Evolutionary conservation across 2,797 vertebrate species (phyloP), one percentile per base, ranked within the genome.

Genomic region (Alauda arvensis): DNA sequence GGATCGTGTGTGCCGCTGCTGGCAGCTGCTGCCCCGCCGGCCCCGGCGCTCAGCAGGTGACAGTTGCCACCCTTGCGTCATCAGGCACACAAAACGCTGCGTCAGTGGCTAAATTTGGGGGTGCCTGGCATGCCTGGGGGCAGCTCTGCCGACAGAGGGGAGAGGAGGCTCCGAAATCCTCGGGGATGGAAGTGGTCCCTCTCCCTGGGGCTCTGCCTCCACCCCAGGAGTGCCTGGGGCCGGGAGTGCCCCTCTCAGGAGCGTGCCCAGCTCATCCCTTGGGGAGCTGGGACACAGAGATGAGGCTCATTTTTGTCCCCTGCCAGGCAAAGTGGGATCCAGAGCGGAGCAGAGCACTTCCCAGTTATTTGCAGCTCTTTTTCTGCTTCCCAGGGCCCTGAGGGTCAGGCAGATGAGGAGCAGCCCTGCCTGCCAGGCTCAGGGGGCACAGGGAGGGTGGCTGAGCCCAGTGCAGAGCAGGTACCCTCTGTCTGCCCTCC

Each of bases 21-120:
- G 61, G 84, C 93, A 94, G 89, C 91, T 92, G 91, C 92, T 72
- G 84, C 53, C 61, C 67, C 2, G 29, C 21, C 15, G 10, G 86
- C 66, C 78, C 61, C 9, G 1, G 59, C 26, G 60, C 90, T 78
- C 86, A 91, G 88, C 88, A 66, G 63, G 56, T 60, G 84, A 72
- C 86, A 85, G 23, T 26, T 75, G 63, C 79, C 60, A 77, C 67
- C 63, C 82, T 60, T 25, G 39, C 51, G 69, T 51, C 18, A 1
- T 52, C 78, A 77, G 87, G 62, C 81, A 78, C 66, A 26, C 57
- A 80, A 48, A 91, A 83, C n/a, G 91, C 92, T 94, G 88, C 81
- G 92, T 95, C 93, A 94, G 62, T 33, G 42, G 63, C 91, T 78
- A 91, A 91, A 94, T 94, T 92, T 85, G 91, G 93, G 90, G 90